Conservation (phyloP, 1,140 invertebrate species). For the Scaptomyza pallida region DNA sequence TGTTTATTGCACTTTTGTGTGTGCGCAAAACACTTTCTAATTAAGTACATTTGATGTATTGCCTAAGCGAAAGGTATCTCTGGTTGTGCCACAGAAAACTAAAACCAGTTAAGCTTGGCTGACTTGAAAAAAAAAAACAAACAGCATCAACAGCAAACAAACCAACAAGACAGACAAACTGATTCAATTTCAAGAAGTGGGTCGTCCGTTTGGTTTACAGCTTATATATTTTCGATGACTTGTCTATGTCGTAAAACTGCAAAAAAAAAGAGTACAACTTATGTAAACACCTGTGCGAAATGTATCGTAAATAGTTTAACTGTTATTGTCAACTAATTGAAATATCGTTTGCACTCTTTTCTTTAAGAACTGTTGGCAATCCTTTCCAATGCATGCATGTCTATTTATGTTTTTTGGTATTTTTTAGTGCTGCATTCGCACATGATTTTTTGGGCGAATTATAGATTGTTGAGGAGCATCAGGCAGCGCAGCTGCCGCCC, state of each 20-base stretch:
- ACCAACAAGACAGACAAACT: conserved; percentile 28
- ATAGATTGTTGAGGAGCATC: background rate
- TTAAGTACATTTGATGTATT: conserved; percentile 4
- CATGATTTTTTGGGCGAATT: background rate
- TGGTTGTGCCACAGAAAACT: background rate
- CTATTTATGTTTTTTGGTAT: background rate
- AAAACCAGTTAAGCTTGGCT: conserved; percentile 30
- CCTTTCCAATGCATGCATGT: background rate
- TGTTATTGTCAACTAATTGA: background rate
- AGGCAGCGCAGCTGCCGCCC: conserved; percentile 22
- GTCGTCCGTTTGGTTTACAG: conserved; percentile 22
- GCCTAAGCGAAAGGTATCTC: conserved; percentile 34
- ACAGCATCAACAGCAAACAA: conserved; percentile 12
- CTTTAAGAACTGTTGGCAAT: background rate
- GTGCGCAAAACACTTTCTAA: conserved; percentile 23
- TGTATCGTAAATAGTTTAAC: background rate
- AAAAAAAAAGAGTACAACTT: conserved; percentile 6
- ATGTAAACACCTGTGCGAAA: background rate
- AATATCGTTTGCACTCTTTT: background rate
- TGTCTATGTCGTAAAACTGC: conserved; percentile 5
- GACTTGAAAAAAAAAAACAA: no score
- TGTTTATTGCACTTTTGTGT: background rate
- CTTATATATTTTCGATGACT: conserved; percentile 3
- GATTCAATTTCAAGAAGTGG: conserved; percentile 35
- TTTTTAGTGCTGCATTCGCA: background rate